phyloP scores from a whole-genome alignment of 2,888 invertebrate genomes.

The Pseudanteris insignis region DNA sequence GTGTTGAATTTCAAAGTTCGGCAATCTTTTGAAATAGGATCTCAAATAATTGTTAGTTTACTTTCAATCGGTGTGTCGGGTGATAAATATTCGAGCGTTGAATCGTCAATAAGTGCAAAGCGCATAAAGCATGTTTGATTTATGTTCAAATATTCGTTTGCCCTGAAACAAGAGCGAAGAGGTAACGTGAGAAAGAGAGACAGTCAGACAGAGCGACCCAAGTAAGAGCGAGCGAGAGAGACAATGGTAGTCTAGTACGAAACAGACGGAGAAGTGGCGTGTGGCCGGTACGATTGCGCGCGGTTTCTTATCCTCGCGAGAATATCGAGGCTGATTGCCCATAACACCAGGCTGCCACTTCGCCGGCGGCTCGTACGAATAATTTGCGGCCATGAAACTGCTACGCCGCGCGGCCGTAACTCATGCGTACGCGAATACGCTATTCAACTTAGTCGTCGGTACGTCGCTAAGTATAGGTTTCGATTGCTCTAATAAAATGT shows the following conservation, averaged over 20 bases:
- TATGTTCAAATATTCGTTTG: neutral
- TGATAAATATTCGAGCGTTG: too few species aligned
- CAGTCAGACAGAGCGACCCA: neutral
- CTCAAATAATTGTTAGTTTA: too few species aligned
- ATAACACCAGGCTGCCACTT: constrained; percentile 25
- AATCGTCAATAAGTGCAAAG: neutral
- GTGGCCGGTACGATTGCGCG: constrained; percentile 27
- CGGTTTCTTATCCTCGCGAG: constrained; percentile 35
- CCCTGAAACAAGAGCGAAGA: too few species aligned
- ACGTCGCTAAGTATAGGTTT: constrained; percentile 31
- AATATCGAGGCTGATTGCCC: constrained; percentile 40
- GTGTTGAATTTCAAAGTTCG: too few species aligned
- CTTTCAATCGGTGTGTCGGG: too few species aligned
- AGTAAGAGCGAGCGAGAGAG: constrained; percentile 1
- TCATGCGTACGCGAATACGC: constrained; percentile 35
- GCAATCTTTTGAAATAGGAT: too few species aligned
- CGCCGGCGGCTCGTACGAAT: constrained; percentile 30
- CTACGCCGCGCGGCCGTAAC: constrained; percentile 26
- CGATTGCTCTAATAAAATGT: constrained; percentile 18
- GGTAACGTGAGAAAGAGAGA: too few species aligned
- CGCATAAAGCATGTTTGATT: too few species aligned
- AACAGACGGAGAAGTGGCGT: constrained; percentile 19
- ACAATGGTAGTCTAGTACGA: constrained; percentile 20
- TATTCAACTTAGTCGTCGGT: constrained; percentile 31
- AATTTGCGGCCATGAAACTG: constrained; percentile 35